A percentile compares a stretch with the other conserved stretches of the same genome.
Conservation (phyloP, 2,797 vertebrate species). For the Sebastes hubbsi region DNA sequence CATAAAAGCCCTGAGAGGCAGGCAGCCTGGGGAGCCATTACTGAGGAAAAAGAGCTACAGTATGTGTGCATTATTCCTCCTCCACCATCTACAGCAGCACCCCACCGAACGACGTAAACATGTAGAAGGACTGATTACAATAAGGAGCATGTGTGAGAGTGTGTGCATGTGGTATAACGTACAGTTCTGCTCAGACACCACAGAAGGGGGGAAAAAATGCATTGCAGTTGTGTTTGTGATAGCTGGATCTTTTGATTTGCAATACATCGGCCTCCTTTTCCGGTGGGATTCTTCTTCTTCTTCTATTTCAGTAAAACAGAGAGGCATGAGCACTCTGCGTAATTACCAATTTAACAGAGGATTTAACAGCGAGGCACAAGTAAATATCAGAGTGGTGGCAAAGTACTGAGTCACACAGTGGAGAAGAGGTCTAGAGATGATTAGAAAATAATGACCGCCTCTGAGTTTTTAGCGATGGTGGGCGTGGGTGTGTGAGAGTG, state of each 20-base stretch:
- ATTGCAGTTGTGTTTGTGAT: background rate
- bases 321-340: background rate
- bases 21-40: conserved; percentile 51
- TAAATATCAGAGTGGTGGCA: conserved; percentile 19
- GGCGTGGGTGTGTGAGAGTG: background rate
- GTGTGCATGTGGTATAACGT: background rate
- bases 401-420: conserved; percentile 12
- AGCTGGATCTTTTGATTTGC: background rate
- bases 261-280: background rate
- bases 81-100: background rate
- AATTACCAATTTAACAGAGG: conserved; percentile 43
- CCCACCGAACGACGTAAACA: background rate
- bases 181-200: background rate
- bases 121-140: background rate
- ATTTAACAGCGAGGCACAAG: conserved; percentile 32
- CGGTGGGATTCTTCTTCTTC: background rate
- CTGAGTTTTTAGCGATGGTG: background rate
- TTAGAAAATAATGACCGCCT: conserved; percentile 36
- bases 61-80: conserved; percentile 18
- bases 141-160: background rate
- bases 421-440: conserved; percentile 19
- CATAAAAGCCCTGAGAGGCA: conserved; percentile 55
- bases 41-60: conserved; percentile 41
- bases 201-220: background rate
- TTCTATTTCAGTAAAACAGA: conserved; percentile 7